phyloP scores from a whole-genome alignment of 2,888 invertebrate genomes.

The Stenodema calcarata region DNA sequence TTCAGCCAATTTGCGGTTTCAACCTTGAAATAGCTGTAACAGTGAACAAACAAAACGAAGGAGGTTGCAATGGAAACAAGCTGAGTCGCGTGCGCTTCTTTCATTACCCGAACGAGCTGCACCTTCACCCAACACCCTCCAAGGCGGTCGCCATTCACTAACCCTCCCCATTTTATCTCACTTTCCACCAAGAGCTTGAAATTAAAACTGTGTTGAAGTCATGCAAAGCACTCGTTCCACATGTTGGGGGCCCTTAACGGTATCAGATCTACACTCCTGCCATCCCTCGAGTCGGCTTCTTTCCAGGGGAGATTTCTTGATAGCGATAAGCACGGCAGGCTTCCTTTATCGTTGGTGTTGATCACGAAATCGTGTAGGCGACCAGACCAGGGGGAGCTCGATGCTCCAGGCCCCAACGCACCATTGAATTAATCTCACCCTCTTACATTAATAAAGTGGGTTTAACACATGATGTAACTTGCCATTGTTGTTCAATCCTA shows the following conservation, averaged over 20 bases:
- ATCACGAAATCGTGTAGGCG: neutral
- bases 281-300: neutral
- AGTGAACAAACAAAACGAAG: neutral
- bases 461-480: too few relatives aligned
- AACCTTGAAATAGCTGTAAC: neutral
- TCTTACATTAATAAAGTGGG: too few relatives aligned
- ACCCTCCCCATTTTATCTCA: constrained; percentile 8
- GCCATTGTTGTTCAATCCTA: too few relatives aligned
- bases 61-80: neutral
- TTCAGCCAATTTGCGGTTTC: neutral
- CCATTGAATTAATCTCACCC: neutral
- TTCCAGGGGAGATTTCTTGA: neutral
- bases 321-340: constrained; percentile 28
- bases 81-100: neutral
- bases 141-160: neutral
- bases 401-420: neutral
- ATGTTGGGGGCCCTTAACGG: constrained; percentile 5
- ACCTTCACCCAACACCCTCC: neutral
- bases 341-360: constrained; percentile 1
- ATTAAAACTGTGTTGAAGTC: constrained; percentile 44
- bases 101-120: neutral
- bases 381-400: neutral
- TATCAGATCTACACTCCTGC: constrained; percentile 13
- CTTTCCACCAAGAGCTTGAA: constrained; percentile 5
- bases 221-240: constrained; percentile 47